Evolutionary conservation across 2,888 invertebrate genomes (phyloP).

Genomic region (Hydrotaea cyrtoneurina): DNA sequence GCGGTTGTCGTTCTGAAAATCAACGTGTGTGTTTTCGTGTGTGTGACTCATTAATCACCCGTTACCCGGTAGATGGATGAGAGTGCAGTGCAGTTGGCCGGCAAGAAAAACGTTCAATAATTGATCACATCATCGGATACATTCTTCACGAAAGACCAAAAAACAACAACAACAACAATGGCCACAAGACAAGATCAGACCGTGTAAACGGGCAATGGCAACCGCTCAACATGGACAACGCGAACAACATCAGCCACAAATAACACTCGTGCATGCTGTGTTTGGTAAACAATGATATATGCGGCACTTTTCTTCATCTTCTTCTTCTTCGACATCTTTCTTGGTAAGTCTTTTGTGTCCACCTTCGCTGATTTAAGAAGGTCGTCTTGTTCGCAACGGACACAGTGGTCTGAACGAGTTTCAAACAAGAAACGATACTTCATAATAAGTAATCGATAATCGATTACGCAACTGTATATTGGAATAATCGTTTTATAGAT

Average conservation of each 20-base stretch:
- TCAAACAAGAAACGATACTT: background rate
- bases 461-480: too few species aligned
- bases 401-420: background rate
- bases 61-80: background rate
- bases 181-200: background rate
- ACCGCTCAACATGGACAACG: background rate
- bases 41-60: constrained; percentile 65
- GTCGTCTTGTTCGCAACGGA: background rate
- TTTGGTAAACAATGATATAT: constrained; percentile 46
- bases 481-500: too few species aligned
- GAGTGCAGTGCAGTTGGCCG: background rate
- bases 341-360: constrained; percentile 17
- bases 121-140: constrained; percentile 43
- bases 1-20: background rate
- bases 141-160: background rate
- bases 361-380: constrained; percentile 21
- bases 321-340: background rate
- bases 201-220: constrained; percentile 1
- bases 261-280: constrained; percentile 39
- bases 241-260: background rate
- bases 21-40: constrained; percentile 34
- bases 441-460: too few species aligned
- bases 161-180: background rate
- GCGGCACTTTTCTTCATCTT: constrained; percentile 32
- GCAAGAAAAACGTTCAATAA: constrained; percentile 26